These are phyloP conservation scores for Corapipo altera DNA, from an alignment of 2,113 vertebrate species.

Conservation along the genomic window DNA sequence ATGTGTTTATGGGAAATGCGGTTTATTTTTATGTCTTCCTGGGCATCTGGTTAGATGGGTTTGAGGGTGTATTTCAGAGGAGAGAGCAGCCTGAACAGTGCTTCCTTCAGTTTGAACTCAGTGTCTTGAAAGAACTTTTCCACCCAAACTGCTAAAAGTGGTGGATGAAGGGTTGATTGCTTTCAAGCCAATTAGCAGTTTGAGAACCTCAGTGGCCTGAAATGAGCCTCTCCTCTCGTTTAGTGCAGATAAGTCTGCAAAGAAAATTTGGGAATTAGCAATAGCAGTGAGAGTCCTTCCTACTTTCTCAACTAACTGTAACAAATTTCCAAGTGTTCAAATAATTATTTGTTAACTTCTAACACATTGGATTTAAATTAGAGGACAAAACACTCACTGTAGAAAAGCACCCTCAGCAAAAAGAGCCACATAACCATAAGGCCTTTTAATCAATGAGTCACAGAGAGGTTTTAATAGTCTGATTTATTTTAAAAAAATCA, in stretches of 20 bases:
- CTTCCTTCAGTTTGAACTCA: background rate
- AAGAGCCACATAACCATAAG: background rate
- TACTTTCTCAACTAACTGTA: background rate
- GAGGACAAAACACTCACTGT: background rate
- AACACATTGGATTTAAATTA: background rate
- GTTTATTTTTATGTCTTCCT: constrained; percentile 4
- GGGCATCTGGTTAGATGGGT: background rate
- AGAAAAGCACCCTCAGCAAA: constrained; percentile 37
- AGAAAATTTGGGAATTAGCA: background rate
- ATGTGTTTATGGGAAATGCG: background rate
- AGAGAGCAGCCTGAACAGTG: background rate
- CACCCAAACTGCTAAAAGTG: background rate
- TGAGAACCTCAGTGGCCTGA: background rate
- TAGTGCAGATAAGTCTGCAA: background rate
- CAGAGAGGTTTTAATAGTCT: background rate
- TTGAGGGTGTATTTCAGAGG: background rate
- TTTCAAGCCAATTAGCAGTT: constrained; percentile 18
- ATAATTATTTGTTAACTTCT: constrained; percentile 15
- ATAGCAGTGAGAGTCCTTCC: background rate
- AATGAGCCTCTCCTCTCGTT: background rate
- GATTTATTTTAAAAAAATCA: background rate
- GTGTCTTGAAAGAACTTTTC: background rate
- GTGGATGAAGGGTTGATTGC: background rate
- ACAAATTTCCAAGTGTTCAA: background rate
- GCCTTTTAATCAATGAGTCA: background rate